A percentile compares a stretch with the other conserved stretches of the same genome.
phyloP scores from a whole-genome alignment of 2,888 invertebrate species.

The Muscina levida region DNA sequence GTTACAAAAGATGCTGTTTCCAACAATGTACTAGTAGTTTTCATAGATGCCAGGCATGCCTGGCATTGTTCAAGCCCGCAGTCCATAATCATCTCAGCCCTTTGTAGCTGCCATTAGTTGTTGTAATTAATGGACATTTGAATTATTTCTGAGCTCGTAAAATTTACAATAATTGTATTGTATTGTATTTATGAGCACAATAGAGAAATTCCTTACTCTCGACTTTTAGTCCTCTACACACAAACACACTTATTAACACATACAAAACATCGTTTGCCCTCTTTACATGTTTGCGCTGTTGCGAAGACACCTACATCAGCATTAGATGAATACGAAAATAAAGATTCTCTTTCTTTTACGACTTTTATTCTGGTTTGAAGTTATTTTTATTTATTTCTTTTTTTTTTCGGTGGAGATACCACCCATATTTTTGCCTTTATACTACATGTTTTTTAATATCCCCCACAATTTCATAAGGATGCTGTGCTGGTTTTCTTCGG shows the following conservation, averaged over 20 bases:
- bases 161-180: conserved; percentile 75
- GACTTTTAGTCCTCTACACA: background rate
- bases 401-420: conserved; percentile 9
- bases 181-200: conserved; percentile 46
- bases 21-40: background rate
- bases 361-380: conserved; percentile 71
- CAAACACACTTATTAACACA: background rate
- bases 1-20: conserved; percentile 30
- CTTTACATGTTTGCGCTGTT: background rate
- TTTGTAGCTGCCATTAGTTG: conserved; percentile 55
- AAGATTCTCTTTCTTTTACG: conserved; percentile 70
- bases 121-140: conserved; percentile 77
- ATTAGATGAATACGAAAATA: conserved; percentile 70
- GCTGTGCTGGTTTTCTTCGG: conserved; percentile 21
- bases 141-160: conserved; percentile 78
- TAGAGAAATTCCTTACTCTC: conserved; percentile 46
- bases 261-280: too few relatives aligned
- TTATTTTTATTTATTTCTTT: conserved; percentile 33
- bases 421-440: conserved; percentile 25
- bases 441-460: conserved; percentile 31
- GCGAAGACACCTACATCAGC: conserved; percentile 20
- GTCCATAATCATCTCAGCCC: conserved; percentile 16
- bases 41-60: background rate
- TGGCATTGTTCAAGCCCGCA: conserved; percentile 26
- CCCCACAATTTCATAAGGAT: too few relatives aligned